Evolutionary conservation across 2,113 vertebrate genomes (phyloP).

Genomic region (Entomyzon cyanotis): DNA sequence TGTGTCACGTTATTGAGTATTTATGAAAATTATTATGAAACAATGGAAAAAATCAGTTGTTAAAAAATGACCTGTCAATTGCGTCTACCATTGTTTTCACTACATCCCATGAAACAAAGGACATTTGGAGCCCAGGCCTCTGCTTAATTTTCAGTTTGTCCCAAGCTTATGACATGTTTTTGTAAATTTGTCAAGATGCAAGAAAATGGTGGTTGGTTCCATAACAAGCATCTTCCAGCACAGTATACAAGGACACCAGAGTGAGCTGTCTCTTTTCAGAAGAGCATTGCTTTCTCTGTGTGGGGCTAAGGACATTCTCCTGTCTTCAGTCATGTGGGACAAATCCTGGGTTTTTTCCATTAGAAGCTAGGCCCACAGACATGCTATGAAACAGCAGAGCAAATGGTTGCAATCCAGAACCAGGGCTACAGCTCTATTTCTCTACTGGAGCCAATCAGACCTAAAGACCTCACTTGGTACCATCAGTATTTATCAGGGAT

Average conservation of each 20-base stretch:
- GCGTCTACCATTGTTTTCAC: slow-evolving; percentile 24
- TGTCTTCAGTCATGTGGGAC: background rate
- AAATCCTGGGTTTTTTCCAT: background rate
- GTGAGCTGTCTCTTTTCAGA: background rate
- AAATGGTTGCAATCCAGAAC: background rate
- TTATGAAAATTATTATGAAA: slow-evolving; percentile 41
- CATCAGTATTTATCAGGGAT: background rate
- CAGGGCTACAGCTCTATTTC: background rate
- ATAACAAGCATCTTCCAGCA: background rate
- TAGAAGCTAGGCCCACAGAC: background rate
- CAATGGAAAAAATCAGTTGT: background rate
- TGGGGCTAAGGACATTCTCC: background rate
- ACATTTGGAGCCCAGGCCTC: slow-evolving; percentile 7
- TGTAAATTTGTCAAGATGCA: background rate
- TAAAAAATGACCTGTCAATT: slow-evolving; percentile 32
- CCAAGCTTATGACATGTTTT: background rate
- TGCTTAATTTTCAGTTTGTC: slow-evolving; percentile 22
- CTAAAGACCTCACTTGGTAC: background rate
- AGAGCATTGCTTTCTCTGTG: background rate
- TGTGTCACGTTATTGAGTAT: slow-evolving; percentile 14
- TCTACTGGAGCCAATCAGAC: background rate
- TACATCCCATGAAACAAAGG: background rate
- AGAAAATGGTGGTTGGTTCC: background rate
- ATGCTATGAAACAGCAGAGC: background rate
- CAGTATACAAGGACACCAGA: background rate